Evolutionary conservation across 2,113 vertebrate genomes (phyloP).

Genomic region (Halcyon senegalensis): DNA sequence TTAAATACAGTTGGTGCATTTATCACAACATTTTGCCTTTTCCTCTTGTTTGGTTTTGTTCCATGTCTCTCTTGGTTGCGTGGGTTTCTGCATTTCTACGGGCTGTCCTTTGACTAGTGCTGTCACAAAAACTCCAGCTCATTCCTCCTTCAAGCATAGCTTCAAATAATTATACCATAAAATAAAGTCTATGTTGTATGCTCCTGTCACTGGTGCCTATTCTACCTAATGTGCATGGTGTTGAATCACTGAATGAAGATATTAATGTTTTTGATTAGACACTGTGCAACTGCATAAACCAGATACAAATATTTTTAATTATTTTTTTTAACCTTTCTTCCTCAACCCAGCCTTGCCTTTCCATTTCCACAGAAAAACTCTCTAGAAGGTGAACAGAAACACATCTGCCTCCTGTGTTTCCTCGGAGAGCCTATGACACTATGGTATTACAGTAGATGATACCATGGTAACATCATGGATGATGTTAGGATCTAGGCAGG

Average conservation of each 20-base stretch:
- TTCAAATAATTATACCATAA: conserved; percentile 9
- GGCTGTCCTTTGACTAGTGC: conserved; percentile 44
- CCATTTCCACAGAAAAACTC: background rate
- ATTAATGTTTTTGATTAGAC: background rate
- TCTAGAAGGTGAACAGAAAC: background rate
- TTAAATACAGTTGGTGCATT: conserved; percentile 61
- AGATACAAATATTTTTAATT: too few species aligned
- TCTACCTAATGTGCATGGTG: background rate
- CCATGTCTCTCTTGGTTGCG: conserved; percentile 15
- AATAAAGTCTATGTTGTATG: background rate
- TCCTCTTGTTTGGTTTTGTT: conserved; percentile 24
- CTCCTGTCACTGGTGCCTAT: background rate
- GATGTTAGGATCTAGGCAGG: background rate
- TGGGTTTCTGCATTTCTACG: conserved; percentile 41
- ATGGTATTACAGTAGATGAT: background rate
- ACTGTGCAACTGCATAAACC: background rate
- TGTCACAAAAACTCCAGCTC: conserved; percentile 22
- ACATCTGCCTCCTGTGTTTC: background rate
- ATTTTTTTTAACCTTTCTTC: background rate
- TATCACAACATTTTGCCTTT: conserved; percentile 64
- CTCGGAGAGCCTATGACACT: background rate
- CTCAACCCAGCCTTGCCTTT: background rate
- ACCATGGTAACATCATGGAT: background rate
- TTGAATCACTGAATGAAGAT: background rate
- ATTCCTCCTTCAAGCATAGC: background rate